Evolutionary conservation across 2,113 vertebrate species (phyloP).

Genomic region (Aphyosemion australe): DNA sequence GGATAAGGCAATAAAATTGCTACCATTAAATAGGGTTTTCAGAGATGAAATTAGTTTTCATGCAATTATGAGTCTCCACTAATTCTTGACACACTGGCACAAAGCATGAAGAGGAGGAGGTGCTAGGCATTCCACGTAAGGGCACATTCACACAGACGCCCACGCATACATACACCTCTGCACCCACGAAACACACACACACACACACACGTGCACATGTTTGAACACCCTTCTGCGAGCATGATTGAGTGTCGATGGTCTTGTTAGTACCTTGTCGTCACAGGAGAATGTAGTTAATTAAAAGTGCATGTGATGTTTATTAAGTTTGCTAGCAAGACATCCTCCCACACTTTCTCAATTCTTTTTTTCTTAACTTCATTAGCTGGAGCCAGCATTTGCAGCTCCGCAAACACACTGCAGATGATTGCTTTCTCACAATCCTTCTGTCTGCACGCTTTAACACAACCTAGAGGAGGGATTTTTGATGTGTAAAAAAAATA

Average conservation of each 20-base stretch:
- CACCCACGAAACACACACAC: conserved; percentile 3
- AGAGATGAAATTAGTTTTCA: conserved; percentile 77
- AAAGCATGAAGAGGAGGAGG: conserved; percentile 49
- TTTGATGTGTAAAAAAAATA: conserved; percentile 22
- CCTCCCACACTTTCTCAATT: conserved; percentile 55
- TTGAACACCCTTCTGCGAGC: conserved; percentile 41
- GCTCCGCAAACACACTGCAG: conserved; percentile 25
- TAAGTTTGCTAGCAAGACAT: conserved; percentile 60
- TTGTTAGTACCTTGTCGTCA: conserved; percentile 70
- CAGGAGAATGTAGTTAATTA: conserved; percentile 70
- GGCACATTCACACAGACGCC: conserved; percentile 7
- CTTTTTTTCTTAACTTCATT: conserved; percentile 61
- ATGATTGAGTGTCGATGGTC: conserved; percentile 58
- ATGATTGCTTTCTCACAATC: conserved; percentile 22
- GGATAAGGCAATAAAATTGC: conserved; percentile 66
- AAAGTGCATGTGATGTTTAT: conserved; percentile 69
- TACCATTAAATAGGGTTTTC: conserved; percentile 70
- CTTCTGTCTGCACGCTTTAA: conserved; percentile 4
- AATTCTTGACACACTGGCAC: conserved; percentile 69
- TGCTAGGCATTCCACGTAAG: conserved; percentile 1
- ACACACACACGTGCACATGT: neutral
- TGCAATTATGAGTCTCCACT: conserved; percentile 70
- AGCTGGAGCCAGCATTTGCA: conserved; percentile 30
- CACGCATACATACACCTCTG: conserved; percentile 19
- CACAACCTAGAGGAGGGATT: conserved; percentile 11